Percentiles rank a stretch among this genome's conserved stretches.
phyloP scores from a whole-genome alignment of 2,888 invertebrate species.

The Caenorhabditis drosophilae region DNA sequence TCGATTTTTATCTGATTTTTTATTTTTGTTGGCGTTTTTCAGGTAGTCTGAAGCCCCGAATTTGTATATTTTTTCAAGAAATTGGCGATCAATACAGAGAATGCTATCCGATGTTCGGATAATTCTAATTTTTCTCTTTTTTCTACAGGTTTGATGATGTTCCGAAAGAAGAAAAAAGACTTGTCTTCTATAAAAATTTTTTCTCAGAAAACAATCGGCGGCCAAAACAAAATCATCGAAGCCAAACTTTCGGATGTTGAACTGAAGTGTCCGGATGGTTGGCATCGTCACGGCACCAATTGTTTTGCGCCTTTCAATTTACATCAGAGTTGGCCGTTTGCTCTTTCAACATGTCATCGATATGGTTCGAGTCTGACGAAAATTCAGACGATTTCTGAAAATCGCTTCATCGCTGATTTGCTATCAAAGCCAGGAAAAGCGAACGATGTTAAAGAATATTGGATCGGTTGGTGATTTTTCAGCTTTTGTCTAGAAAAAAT shows the following conservation, averaged over 20 bases:
- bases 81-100: too few relatives aligned
- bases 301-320: constrained; percentile 61
- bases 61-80: too few relatives aligned
- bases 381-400: constrained; percentile 87
- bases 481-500: too few relatives aligned
- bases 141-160: too few relatives aligned
- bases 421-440: constrained; percentile 72
- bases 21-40: too few relatives aligned
- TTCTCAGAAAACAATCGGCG: not conserved
- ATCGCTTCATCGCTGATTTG: constrained; percentile 85
- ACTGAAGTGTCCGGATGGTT: constrained; percentile 64
- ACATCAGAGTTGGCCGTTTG: constrained; percentile 67
- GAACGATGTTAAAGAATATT: constrained; percentile 48
- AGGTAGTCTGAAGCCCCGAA: too few relatives aligned
- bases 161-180: too few relatives aligned
- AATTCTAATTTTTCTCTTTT: too few relatives aligned
- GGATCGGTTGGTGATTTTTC: constrained; percentile 54
- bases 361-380: constrained; percentile 93
- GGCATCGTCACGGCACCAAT: constrained; percentile 60
- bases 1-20: too few relatives aligned
- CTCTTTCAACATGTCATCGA: constrained; percentile 73
- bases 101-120: too few relatives aligned
- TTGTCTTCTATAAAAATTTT: not conserved
- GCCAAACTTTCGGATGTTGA: constrained; percentile 47
- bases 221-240: not conserved